Conservation (phyloP, 1,140 invertebrate species). For the Lasaia peninsularis region DNA sequence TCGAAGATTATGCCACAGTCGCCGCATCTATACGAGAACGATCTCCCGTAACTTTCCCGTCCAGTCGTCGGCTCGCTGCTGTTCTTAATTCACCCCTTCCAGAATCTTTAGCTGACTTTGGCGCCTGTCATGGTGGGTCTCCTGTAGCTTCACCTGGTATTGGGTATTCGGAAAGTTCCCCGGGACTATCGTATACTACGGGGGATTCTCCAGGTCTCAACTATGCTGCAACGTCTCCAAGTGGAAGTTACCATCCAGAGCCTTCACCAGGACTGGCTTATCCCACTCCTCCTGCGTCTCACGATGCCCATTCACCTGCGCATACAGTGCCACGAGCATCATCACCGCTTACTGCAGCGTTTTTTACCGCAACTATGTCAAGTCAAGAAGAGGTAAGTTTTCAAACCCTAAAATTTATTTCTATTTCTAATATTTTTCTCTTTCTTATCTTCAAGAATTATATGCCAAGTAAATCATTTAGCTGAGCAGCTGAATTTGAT, state of each 20-base stretch:
- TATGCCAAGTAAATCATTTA: too few relatives aligned
- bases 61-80: constrained; percentile 84
- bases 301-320: constrained; percentile 84
- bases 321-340: constrained; percentile 68
- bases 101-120: constrained; percentile 88
- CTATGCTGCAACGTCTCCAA: constrained; percentile 75
- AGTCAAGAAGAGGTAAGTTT: constrained; percentile 83
- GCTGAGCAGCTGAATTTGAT: too few relatives aligned
- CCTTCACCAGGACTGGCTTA: constrained; percentile 88
- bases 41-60: constrained; percentile 80
- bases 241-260: constrained; percentile 78
- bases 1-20: constrained; percentile 81
- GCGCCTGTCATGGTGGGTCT: constrained; percentile 82
- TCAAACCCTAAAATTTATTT: background rate
- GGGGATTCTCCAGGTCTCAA: constrained; percentile 60
- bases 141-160: constrained; percentile 73
- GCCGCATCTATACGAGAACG: constrained; percentile 77
- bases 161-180: constrained; percentile 55
- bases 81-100: constrained; percentile 86
- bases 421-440: constrained; percentile 7
- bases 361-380: constrained; percentile 91
- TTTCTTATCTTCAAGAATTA: background rate
- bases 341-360: constrained; percentile 85
- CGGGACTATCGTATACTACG: constrained; percentile 60
- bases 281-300: constrained; percentile 89